Percentiles rank a stretch among this genome's conserved stretches.
Evolutionary conservation across 2,888 invertebrate species (phyloP).

Genomic region (Geophilus truncorum): DNA sequence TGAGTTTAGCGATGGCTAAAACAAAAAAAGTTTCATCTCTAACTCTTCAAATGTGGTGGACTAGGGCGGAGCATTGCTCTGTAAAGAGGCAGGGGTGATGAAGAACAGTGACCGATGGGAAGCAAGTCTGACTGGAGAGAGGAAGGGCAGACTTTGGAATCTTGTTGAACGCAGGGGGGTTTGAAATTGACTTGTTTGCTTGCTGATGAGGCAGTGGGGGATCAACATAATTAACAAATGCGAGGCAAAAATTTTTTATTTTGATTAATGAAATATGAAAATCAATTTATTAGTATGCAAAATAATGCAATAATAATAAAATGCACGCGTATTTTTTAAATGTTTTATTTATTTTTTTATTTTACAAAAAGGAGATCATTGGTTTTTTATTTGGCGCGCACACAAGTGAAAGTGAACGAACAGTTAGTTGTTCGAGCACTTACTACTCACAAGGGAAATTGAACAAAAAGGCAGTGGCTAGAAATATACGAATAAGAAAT

Average conservation of each 20-base stretch:
- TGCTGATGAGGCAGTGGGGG: slow-evolving; percentile 1
- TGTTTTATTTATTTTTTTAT: neutral
- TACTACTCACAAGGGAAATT: slow-evolving; percentile 21
- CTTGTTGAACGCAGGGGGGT: slow-evolving; percentile 9
- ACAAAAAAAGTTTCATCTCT: neutral
- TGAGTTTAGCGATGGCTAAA: neutral
- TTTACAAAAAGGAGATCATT: neutral
- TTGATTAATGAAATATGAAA: neutral
- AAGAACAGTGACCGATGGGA: slow-evolving; percentile 5
- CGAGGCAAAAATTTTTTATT: neutral
- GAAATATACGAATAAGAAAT: neutral
- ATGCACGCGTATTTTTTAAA: neutral
- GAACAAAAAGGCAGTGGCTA: neutral
- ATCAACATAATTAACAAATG: neutral
- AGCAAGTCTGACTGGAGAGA: neutral
- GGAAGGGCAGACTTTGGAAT: slow-evolving; percentile 7
- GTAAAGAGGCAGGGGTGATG: neutral
- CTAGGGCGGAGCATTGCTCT: neutral
- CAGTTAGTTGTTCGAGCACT: neutral
- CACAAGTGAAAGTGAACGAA: neutral
- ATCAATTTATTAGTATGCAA: neutral
- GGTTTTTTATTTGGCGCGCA: neutral
- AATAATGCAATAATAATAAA: neutral
- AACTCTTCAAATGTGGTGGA: neutral
- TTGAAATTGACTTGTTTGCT: slow-evolving; percentile 21